Conservation (phyloP, 2,797 vertebrate species). For the Sphaeramia orbicularis region DNA sequence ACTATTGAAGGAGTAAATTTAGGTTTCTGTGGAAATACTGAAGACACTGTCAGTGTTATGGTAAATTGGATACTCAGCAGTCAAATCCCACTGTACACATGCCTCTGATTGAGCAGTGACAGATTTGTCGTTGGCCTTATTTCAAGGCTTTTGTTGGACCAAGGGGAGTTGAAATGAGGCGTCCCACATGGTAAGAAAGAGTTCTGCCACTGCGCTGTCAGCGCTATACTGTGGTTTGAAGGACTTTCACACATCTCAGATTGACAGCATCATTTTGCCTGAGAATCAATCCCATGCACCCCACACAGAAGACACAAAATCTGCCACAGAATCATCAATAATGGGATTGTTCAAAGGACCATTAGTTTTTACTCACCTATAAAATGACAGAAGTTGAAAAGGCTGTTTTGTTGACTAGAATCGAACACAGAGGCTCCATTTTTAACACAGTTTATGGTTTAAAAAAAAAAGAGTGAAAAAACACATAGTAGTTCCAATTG, state of each 20-base stretch:
- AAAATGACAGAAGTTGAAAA: conserved; percentile 15
- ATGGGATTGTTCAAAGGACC: background rate
- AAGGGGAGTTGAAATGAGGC: conserved; percentile 31
- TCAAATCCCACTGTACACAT: background rate
- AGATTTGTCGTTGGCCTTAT: background rate
- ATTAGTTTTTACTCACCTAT: conserved; percentile 7
- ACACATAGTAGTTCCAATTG: background rate
- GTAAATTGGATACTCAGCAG: background rate
- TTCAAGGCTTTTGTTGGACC: conserved; percentile 29
- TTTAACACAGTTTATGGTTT: background rate
- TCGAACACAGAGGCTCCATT: background rate
- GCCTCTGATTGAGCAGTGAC: conserved; percentile 14
- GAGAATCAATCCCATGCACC: too few relatives aligned
- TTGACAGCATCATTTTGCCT: conserved; percentile 27
- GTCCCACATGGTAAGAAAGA: conserved; percentile 13
- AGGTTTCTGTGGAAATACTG: too few relatives aligned
- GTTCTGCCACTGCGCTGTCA: conserved; percentile 21
- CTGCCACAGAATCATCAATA: too few relatives aligned
- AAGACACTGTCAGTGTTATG: too few relatives aligned
- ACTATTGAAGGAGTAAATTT: too few relatives aligned
- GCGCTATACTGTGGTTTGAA: conserved; percentile 37
- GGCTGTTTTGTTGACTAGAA: conserved; percentile 27
- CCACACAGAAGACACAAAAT: too few relatives aligned
- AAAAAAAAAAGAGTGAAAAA: too few relatives aligned
- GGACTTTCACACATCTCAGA: conserved; percentile 24